phyloP scores from a whole-genome alignment of 2,797 vertebrate genomes.

The Sorex maritimensis region DNA sequence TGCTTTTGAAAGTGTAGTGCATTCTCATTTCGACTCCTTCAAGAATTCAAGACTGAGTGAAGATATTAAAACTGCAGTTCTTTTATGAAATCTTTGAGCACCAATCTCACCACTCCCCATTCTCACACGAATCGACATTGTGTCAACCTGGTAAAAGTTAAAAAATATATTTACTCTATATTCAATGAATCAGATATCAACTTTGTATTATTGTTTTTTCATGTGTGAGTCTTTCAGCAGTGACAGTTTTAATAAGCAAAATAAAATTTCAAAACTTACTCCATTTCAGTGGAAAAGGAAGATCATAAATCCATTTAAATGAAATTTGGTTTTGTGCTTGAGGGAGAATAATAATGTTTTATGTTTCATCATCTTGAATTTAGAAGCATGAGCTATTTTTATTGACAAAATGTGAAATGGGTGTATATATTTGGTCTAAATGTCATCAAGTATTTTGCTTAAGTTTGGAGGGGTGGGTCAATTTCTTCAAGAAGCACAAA shows the following conservation, averaged over 20 bases:
- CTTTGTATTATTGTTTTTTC: neutral
- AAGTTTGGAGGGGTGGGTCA: no score
- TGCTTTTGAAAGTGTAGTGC: conserved; percentile 53
- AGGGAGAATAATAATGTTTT: conserved; percentile 28
- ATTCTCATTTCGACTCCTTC: conserved; percentile 47
- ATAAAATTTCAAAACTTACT: conserved; percentile 49
- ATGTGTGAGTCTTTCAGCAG: conserved; percentile 14
- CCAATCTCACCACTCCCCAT: neutral
- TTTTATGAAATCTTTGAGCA: neutral
- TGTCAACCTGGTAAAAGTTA: neutral
- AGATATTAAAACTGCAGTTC: neutral
- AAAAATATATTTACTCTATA: conserved; percentile 51
- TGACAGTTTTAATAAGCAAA: conserved; percentile 64
- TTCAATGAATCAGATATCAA: conserved; percentile 22
- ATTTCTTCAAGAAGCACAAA: neutral
- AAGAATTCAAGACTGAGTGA: neutral
- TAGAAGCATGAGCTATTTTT: conserved; percentile 58
- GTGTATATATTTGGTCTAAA: neutral
- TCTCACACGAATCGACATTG: neutral
- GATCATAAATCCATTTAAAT: conserved; percentile 43
- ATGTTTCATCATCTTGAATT: conserved; percentile 29
- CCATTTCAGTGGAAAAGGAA: neutral
- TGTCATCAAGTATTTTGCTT: neutral
- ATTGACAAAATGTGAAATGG: conserved; percentile 36
- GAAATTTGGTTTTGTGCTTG: conserved; percentile 58